phyloP scores from a whole-genome alignment of 2,797 vertebrate genomes.

The Muscicapa striata region DNA sequence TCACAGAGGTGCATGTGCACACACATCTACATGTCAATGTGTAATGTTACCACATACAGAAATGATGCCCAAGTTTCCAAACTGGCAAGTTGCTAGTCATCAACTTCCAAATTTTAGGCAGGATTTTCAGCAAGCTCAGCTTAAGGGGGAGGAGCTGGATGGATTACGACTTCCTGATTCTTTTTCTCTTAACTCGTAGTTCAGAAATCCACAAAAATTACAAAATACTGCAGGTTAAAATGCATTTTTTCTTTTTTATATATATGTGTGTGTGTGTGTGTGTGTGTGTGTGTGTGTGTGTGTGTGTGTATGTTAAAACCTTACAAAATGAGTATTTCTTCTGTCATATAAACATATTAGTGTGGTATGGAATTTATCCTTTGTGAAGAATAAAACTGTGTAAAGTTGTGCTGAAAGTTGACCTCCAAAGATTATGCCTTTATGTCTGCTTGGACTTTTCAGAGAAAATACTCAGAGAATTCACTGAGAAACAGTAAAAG shows the following conservation, averaged over 20 bases:
- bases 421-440: not conserved
- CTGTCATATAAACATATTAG: not conserved
- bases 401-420: not conserved
- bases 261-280: accelerated
- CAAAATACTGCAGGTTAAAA: not conserved
- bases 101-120: not conserved
- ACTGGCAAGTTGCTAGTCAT: not conserved
- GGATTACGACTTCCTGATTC: not conserved
- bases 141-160: not conserved
- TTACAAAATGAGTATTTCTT: not conserved
- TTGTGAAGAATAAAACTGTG: not conserved
- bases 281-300: accelerated
- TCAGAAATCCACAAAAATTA: not conserved
- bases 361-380: not conserved
- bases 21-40: accelerated
- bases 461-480: not conserved
- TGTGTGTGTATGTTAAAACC: not conserved
- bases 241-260: not conserved
- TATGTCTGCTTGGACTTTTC: not conserved
- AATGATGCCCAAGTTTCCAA: not conserved
- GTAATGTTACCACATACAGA: not conserved
- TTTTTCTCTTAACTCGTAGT: not conserved
- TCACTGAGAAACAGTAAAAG: not conserved
- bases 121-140: not conserved
- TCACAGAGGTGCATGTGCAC: not conserved